Evolutionary conservation across 2,888 invertebrate genomes (phyloP).

Genomic region (Yponomeuta plumbellus): DNA sequence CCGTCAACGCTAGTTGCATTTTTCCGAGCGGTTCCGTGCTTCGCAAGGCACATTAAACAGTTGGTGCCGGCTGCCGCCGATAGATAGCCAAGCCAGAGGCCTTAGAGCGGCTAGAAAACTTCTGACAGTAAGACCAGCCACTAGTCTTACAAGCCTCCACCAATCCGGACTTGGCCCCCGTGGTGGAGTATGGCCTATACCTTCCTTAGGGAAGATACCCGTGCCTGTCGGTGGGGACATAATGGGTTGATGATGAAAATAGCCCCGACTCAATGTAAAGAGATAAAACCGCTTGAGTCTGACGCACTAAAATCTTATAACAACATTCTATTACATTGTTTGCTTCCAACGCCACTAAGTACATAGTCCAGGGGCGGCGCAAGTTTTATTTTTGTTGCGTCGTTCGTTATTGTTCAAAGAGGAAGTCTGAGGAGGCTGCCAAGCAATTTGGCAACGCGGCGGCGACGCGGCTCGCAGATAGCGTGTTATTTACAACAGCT

Average conservation of each 20-base stretch:
- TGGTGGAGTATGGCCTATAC: too few species aligned
- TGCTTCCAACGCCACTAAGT: constrained; percentile 11
- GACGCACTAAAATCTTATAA: neutral
- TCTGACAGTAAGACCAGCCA: too few species aligned
- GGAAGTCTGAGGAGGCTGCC: constrained; percentile 68
- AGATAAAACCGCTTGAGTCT: neutral
- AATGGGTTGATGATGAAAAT: neutral
- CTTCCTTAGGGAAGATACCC: too few species aligned
- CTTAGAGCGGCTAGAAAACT: too few species aligned
- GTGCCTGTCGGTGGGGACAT: too few species aligned
- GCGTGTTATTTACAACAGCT: constrained; percentile 63
- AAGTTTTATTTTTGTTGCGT: constrained; percentile 54
- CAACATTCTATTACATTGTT: constrained; percentile 12
- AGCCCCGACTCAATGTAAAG: neutral
- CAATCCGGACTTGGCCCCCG: too few species aligned
- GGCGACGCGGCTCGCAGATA: constrained; percentile 53
- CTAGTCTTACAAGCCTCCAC: too few species aligned
- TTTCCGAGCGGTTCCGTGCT: too few species aligned
- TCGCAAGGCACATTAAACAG: too few species aligned
- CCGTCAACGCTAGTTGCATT: too few species aligned
- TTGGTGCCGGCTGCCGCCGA: too few species aligned
- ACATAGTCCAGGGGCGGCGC: constrained; percentile 28
- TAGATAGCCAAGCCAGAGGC: too few species aligned
- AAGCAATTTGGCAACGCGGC: constrained; percentile 67
- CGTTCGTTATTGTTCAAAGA: constrained; percentile 67